These are phyloP conservation scores for Platyura marginata DNA, from an alignment of 1,140 invertebrate genomes.

Conservation along the genomic window DNA sequence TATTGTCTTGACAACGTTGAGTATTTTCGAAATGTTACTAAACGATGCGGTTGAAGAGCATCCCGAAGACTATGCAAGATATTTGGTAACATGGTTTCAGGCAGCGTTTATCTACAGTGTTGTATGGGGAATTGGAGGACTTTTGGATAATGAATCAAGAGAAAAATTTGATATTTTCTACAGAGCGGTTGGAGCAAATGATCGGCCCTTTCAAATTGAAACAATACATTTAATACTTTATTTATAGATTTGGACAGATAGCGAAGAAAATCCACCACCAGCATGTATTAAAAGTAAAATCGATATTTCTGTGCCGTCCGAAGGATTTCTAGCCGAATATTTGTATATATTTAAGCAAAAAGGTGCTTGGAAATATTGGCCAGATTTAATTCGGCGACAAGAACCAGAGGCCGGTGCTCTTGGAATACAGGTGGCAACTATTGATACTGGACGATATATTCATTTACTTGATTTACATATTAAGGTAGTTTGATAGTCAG, in stretches of 20 bases:
- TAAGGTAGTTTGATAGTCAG: no score
- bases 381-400: conserved; percentile 33
- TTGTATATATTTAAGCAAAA: conserved; percentile 56
- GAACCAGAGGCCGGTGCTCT: conserved; percentile 18
- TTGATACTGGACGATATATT: conserved; percentile 65
- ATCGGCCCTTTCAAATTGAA: no score
- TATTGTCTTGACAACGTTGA: conserved; percentile 45
- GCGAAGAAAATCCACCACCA: conserved; percentile 43
- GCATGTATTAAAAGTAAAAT: conserved; percentile 36
- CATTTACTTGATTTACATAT: conserved; percentile 48
- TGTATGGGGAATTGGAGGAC: conserved; percentile 69
- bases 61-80: conserved; percentile 40
- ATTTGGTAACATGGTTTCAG: conserved; percentile 46
- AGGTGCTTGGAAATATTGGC: conserved; percentile 59
- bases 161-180: conserved; percentile 55
- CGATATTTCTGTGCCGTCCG: conserved; percentile 50
- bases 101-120: conserved; percentile 58
- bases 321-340: conserved; percentile 63
- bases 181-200: conserved; percentile 18
- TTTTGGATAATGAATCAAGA: conserved; percentile 50
- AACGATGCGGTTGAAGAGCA: conserved; percentile 42
- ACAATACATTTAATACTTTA: not conserved
- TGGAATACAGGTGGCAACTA: conserved; percentile 44
- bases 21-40: conserved; percentile 58
- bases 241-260: conserved; percentile 13